Evolutionary conservation across 2,113 vertebrate species (phyloP).

Genomic region (Cebidichthys violaceus): DNA sequence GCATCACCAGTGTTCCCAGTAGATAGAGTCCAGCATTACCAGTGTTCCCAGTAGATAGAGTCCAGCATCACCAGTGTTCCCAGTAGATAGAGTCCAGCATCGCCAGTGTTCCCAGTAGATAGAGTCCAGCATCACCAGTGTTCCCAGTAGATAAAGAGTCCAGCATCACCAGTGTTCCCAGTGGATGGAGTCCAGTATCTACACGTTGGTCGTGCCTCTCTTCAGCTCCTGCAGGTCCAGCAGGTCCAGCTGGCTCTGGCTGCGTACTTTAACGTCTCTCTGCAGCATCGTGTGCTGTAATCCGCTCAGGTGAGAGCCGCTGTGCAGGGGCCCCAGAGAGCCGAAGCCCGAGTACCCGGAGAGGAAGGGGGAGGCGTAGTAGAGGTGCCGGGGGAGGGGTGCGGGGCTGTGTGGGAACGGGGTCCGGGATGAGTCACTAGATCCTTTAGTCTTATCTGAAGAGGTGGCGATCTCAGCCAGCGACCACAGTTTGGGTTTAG

Average conservation of each 20-base stretch:
- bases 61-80: too few species aligned
- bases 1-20: too few species aligned
- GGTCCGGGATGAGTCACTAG: slow-evolving; percentile 73
- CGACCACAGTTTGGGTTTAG: slow-evolving; percentile 96
- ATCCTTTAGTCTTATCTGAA: slow-evolving; percentile 87
- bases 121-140: neutral
- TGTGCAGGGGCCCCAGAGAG: slow-evolving; percentile 87
- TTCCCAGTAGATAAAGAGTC: neutral
- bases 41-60: too few species aligned
- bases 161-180: too few species aligned
- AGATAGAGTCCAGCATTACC: too few species aligned
- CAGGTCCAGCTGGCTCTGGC: slow-evolving; percentile 87
- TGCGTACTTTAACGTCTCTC: slow-evolving; percentile 83
- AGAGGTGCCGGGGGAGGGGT: slow-evolving; percentile 87
- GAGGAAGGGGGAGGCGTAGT: slow-evolving; percentile 91
- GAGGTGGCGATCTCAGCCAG: slow-evolving; percentile 94
- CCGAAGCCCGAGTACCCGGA: slow-evolving; percentile 91
- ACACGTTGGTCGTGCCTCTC: slow-evolving; percentile 86
- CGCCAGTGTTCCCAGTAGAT: neutral
- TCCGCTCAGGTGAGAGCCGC: slow-evolving; percentile 86
- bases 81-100: neutral
- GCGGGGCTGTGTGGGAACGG: slow-evolving; percentile 85
- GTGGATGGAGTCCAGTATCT: too few species aligned
- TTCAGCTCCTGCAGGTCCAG: slow-evolving; percentile 89
- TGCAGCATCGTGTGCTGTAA: slow-evolving; percentile 91